Conservation (phyloP, 2,113 vertebrate genomes). For the Laterallus jamaicensis region DNA sequence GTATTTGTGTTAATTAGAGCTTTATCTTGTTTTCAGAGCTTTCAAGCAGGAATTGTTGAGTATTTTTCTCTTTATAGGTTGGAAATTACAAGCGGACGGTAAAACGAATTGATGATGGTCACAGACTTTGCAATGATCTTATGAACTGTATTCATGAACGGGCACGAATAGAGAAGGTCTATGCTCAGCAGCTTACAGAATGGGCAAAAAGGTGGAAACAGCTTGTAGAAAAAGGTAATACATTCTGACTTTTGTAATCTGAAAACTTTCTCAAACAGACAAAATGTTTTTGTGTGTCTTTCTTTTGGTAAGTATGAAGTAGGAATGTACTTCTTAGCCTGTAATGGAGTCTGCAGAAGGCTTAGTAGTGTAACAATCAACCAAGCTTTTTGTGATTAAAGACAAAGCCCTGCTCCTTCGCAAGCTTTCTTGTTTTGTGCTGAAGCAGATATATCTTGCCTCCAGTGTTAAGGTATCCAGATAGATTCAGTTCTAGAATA, state of each 20-base stretch:
- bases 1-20: not conserved
- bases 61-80: slow-evolving; percentile 73
- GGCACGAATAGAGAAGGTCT: slow-evolving; percentile 92
- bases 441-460: not conserved
- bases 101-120: slow-evolving; percentile 92
- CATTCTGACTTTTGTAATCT: not conserved
- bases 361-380: not conserved
- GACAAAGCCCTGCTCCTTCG: not conserved
- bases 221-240: slow-evolving; percentile 91
- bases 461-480: not conserved
- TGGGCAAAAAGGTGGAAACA: slow-evolving; percentile 97
- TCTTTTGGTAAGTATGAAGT: slow-evolving; percentile 8
- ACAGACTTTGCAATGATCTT: slow-evolving; percentile 91
- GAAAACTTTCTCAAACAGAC: not conserved
- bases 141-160: slow-evolving; percentile 97
- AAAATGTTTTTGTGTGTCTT: not conserved
- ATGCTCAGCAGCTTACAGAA: slow-evolving; percentile 94
- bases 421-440: not conserved
- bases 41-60: not conserved
- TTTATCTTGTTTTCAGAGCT: not conserved
- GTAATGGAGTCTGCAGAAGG: not conserved
- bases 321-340: not conserved
- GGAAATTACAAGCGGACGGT: slow-evolving; percentile 97
- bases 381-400: not conserved
- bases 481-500: not conserved